Conservation (phyloP, 1,140 invertebrate species). For the Adelges cooleyi region DNA sequence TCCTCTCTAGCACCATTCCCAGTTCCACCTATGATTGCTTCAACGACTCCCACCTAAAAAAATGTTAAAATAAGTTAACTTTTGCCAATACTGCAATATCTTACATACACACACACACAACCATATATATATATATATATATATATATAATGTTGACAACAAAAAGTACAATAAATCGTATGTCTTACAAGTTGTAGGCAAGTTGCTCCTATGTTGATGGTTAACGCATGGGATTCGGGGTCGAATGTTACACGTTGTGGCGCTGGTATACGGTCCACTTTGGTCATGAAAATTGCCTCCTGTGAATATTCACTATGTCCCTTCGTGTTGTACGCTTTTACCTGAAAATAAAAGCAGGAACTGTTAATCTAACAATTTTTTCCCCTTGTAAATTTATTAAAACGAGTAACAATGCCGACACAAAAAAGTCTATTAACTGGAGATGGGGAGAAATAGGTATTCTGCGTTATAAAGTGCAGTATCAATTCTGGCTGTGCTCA, state of each 20-base stretch:
- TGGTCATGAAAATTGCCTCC: conserved; percentile 61
- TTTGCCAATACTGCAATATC: neutral
- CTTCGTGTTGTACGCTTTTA: conserved; percentile 74
- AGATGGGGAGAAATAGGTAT: no score
- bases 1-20: conserved; percentile 44
- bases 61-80: neutral
- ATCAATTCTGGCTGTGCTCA: no score
- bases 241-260: conserved; percentile 71
- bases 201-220: conserved; percentile 62
- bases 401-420: no score
- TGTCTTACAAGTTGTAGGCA: conserved; percentile 62
- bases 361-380: neutral
- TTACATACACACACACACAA: no score
- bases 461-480: no score
- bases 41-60: conserved; percentile 34
- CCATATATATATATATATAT: no score
- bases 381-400: neutral
- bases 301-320: conserved; percentile 74
- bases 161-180: no score
- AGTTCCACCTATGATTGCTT: conserved; percentile 40
- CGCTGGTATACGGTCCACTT: conserved; percentile 68
- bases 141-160: no score
- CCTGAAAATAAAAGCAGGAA: conserved; percentile 40
- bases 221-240: conserved; percentile 56
- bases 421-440: no score